Conservation (phyloP, 2,797 vertebrate genomes). For the Pipistrellus pygmaeus region DNA sequence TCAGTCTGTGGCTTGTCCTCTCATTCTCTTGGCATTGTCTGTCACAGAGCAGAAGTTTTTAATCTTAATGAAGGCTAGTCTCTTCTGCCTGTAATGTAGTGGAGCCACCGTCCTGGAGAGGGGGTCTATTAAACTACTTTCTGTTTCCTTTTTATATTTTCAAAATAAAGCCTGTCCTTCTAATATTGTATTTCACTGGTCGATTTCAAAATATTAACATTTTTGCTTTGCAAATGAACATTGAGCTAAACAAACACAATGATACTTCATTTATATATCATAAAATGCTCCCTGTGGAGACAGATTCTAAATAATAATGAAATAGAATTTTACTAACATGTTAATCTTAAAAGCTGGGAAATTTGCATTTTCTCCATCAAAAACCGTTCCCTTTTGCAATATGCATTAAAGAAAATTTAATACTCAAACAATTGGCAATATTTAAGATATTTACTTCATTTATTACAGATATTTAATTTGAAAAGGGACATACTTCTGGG, state of each 20-base stretch:
- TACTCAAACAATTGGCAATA: neutral
- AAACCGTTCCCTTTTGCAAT: conserved; percentile 46
- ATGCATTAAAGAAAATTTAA: conserved; percentile 29
- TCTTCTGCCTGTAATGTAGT: neutral
- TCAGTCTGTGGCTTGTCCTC: neutral
- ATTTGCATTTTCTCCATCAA: conserved; percentile 27
- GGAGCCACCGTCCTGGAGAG: neutral
- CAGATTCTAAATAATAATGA: conserved; percentile 54
- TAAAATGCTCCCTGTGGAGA: conserved; percentile 27
- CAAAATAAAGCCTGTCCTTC: conserved; percentile 7
- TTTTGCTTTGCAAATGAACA: conserved; percentile 36
- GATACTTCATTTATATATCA: conserved; percentile 32
- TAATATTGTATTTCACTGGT: neutral
- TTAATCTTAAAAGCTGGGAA: conserved; percentile 18
- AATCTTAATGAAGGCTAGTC: neutral
- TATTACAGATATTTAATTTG: conserved; percentile 1
- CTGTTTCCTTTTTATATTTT: conserved; percentile 8
- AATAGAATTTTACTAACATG: conserved; percentile 34
- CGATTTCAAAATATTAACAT: conserved; percentile 58
- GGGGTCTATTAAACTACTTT: neutral
- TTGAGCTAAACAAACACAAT: conserved; percentile 47
- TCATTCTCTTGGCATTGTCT: neutral
- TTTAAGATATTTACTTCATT: conserved; percentile 28
- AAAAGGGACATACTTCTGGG: conserved; percentile 41
- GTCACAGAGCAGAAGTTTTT: neutral